Evolutionary conservation across 2,888 invertebrate species (phyloP).

Genomic region (Esperia sulphurella): DNA sequence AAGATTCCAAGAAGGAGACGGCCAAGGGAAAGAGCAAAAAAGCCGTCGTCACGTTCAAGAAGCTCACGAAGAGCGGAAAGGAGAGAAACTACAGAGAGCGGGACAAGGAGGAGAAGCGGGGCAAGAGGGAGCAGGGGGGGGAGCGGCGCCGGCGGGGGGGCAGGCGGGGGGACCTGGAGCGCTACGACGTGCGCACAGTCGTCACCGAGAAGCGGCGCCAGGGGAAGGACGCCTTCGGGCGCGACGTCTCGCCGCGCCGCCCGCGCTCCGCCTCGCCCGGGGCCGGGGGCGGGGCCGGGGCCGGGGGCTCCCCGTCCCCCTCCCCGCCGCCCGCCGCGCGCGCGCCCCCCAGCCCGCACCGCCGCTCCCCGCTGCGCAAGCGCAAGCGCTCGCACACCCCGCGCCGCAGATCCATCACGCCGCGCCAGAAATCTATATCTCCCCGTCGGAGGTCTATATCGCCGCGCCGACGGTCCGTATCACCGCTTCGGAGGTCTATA

Average conservation of each 20-base stretch:
- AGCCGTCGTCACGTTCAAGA: slow-evolving; percentile 84
- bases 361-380: slow-evolving; percentile 14
- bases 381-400: slow-evolving; percentile 17
- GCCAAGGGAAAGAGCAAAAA: slow-evolving; percentile 70
- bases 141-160: slow-evolving; percentile 35
- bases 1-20: slow-evolving; percentile 47
- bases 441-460: slow-evolving; percentile 24
- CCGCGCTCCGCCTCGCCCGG: slow-evolving; percentile 16
- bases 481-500: slow-evolving; percentile 23
- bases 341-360: slow-evolving; percentile 10
- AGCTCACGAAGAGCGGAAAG: slow-evolving; percentile 87
- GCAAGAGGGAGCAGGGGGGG: slow-evolving; percentile 36
- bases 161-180: slow-evolving; percentile 82
- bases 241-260: slow-evolving; percentile 80
- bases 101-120: slow-evolving; percentile 37
- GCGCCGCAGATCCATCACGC: slow-evolving; percentile 13
- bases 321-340: neutral
- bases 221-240: slow-evolving; percentile 87
- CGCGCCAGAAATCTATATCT: slow-evolving; percentile 10
- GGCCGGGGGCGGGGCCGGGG: slow-evolving; percentile 25
- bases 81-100: slow-evolving; percentile 89
- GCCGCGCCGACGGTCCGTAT: slow-evolving; percentile 24
- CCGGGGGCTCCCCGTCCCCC: slow-evolving; percentile 16
- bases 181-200: slow-evolving; percentile 90
- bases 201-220: slow-evolving; percentile 84